Conservation (phyloP, 2,113 vertebrate genomes). For the Tylochromis polylepis region DNA sequence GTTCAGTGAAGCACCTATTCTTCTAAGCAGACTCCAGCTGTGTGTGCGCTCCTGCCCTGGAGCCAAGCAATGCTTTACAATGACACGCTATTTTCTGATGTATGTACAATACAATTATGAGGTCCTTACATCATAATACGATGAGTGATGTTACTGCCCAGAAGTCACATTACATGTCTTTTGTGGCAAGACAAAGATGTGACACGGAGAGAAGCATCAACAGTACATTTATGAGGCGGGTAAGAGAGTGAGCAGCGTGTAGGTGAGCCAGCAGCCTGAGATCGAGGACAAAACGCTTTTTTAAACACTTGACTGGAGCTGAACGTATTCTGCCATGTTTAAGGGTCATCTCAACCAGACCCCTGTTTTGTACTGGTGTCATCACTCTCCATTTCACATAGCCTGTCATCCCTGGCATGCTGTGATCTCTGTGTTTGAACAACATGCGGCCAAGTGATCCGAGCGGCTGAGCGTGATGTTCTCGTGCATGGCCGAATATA, state of each 20-base stretch:
- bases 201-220: slow-evolving; percentile 6
- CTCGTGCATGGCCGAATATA: slow-evolving; percentile 4
- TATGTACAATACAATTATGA: slow-evolving; percentile 37
- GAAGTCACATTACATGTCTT: slow-evolving; percentile 12
- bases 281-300: slow-evolving; percentile 49
- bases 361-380: slow-evolving; percentile 52
- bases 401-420: slow-evolving; percentile 35
- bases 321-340: slow-evolving; percentile 45
- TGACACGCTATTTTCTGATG: slow-evolving; percentile 15
- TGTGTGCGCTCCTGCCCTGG: neutral
- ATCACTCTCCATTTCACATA: slow-evolving; percentile 66
- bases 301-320: slow-evolving; percentile 57
- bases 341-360: slow-evolving; percentile 62
- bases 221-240: slow-evolving; percentile 27
- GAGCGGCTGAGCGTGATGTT: slow-evolving; percentile 31
- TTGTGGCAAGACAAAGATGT: slow-evolving; percentile 12
- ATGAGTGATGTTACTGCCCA: slow-evolving; percentile 18
- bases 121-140: slow-evolving; percentile 21
- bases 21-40: slow-evolving; percentile 1
- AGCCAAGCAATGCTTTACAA: slow-evolving; percentile 10
- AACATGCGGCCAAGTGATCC: slow-evolving; percentile 17
- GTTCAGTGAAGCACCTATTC: neutral
- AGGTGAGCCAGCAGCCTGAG: slow-evolving; percentile 20
- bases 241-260: slow-evolving; percentile 2
- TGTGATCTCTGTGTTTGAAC: slow-evolving; percentile 51